Base-by-base conservation (phyloP, 1,140 invertebrate species). In the Coboldia fuscipes region DNA sequence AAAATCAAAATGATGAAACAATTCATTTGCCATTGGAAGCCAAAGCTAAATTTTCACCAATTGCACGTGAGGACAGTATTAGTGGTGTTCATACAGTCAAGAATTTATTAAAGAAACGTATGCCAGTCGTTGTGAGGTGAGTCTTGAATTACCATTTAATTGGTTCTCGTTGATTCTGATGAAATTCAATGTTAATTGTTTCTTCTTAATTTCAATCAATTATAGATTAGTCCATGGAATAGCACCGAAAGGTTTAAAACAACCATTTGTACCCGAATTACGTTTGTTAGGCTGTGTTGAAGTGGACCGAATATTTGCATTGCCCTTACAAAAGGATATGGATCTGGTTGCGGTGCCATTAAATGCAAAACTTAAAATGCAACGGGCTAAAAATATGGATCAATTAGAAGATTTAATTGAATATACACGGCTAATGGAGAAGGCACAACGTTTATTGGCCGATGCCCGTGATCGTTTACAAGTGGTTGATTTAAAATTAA, bases 31-130 rank as follows among this genome's bases (percentile, higher is more conserved):
- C 72, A 30, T 64, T 85, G 48, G 85, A 92, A 41, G 77, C 84
- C 50, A 71, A 80, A 46, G 85, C 81, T 6, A 75, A 81, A 45
- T 93, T 93, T 58, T 90, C 83, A 42, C 78, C 79, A 2, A 62
- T 93, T 16, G 86, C 86, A 20, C 72, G 79, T 46, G 81, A 85
- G 53, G 82, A 86, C 43, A 89, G 86, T 56, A 89, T 93, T 39
- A 82, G 82, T 48, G 86, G 86, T 5, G 85, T 90, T 10, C 85
- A 89, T 54, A 80, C 79, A 30, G 77, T 76, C 6, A 72, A 77
- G 44, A 86, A 84, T 46, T 63, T 94, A 33, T 57, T 92, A 22
- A 73, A 72, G 39, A 89, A 90, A 50, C 61, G 88, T 37, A 66
- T 93, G 54, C 89, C 89, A 2, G 60, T 93, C 31, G 90, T 86